Percentiles rank a stretch among this genome's conserved stretches.
These are phyloP conservation scores for Drosophila varians DNA, from an alignment of 1,140 invertebrate genomes.

Conservation along the genomic window DNA sequence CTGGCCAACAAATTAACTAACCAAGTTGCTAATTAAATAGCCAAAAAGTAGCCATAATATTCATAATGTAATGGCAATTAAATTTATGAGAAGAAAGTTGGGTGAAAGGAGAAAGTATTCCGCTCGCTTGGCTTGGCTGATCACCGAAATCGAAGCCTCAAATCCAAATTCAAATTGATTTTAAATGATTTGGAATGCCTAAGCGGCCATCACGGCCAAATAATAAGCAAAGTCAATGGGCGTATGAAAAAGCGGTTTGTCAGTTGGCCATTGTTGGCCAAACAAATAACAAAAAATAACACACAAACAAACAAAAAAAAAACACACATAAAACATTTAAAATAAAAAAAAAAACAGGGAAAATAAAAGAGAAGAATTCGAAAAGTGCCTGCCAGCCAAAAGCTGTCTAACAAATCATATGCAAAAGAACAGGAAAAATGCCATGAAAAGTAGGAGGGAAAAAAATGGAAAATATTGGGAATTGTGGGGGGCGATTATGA, in stretches of 20 bases:
- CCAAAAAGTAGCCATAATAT: no score
- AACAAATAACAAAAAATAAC: background rate
- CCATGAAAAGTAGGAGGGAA: background rate
- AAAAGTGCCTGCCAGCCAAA: slow-evolving; percentile 12
- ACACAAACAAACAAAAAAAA: background rate
- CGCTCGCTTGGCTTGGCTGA: slow-evolving; percentile 17
- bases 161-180: slow-evolving; percentile 36
- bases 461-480: slow-evolving; percentile 1
- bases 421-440: slow-evolving; percentile 17
- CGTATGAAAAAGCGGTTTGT: slow-evolving; percentile 46
- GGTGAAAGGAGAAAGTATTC: background rate
- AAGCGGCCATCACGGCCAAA: slow-evolving; percentile 24
- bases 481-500: background rate
- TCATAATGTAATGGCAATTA: no score
- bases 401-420: slow-evolving; percentile 42
- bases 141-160: slow-evolving; percentile 5
- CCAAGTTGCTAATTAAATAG: background rate
- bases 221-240: slow-evolving; percentile 35
- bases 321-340: background rate
- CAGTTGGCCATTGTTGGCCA: slow-evolving; percentile 15
- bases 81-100: no score
- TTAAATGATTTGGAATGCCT: slow-evolving; percentile 37
- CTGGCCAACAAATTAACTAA: background rate
- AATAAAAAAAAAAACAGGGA: background rate
- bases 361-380: slow-evolving; percentile 2